phyloP scores from a whole-genome alignment of 2,888 invertebrate species.

The Muscina levida region DNA sequence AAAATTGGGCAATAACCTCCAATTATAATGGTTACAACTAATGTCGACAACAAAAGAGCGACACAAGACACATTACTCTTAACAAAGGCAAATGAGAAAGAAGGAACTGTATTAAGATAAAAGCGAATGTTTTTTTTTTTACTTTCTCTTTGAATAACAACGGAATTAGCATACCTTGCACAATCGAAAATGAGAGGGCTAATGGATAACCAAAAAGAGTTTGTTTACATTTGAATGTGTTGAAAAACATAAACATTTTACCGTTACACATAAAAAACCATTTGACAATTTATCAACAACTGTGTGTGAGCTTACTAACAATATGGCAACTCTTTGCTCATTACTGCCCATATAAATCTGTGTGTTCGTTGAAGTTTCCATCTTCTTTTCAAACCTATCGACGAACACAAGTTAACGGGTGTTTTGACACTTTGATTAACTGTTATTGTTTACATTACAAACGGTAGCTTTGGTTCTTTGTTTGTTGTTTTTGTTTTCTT shows the following conservation, averaged over 20 bases:
- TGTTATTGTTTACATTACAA: conserved; percentile 41
- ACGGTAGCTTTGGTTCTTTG: conserved; percentile 36
- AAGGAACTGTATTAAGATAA: no score
- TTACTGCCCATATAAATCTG: conserved; percentile 1
- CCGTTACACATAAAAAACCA: neutral
- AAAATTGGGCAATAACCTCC: conserved; percentile 41
- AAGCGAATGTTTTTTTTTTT: no score
- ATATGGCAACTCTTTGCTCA: conserved; percentile 15
- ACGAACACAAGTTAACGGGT: conserved; percentile 17
- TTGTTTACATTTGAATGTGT: no score
- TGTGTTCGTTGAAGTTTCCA: neutral
- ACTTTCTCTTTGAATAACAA: no score
- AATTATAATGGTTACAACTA: neutral
- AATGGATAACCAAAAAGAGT: no score
- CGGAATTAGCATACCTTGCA: no score
- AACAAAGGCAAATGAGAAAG: neutral
- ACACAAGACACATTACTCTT: neutral
- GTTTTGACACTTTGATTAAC: conserved; percentile 50
- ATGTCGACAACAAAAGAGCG: neutral
- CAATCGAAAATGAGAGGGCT: no score
- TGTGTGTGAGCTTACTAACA: no score
- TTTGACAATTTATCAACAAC: no score
- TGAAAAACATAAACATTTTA: no score
- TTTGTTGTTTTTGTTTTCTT: conserved; percentile 25
- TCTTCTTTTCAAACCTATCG: neutral